These are phyloP conservation scores for Aurelia aurita DNA, from an alignment of 30 jellyfish, hydroid and myxozoan species.

Conservation along the genomic window DNA sequence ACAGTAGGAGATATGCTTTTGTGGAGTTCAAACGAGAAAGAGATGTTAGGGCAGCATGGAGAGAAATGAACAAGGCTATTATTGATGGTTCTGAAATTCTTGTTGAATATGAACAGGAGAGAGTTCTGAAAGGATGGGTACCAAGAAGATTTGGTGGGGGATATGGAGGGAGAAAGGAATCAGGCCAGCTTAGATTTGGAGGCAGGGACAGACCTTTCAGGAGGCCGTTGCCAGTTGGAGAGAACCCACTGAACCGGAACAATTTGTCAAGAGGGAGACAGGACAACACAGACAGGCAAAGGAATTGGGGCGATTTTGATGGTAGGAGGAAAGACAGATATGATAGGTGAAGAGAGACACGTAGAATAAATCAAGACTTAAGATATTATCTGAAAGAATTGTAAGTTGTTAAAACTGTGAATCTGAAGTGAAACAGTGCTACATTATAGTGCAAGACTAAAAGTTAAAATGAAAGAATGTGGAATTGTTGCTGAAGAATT, in stretches of 20 bases:
- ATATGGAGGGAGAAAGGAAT: conserved; percentile 97
- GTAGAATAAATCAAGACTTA: no score
- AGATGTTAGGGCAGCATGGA: conserved; percentile 88
- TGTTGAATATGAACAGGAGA: conserved; percentile 86
- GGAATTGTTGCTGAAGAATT: no score
- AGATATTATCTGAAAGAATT: no score
- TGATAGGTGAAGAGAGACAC: no score
- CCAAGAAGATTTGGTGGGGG: conserved; percentile 99
- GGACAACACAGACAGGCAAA: conserved; percentile 11
- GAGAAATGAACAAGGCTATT: conserved; percentile 70
- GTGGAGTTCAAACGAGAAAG: conserved; percentile 89
- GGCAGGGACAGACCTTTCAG: conserved; percentile 98
- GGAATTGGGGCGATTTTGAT: conserved; percentile 22
- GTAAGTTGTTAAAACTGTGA: no score
- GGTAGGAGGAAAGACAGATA: neutral
- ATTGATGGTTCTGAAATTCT: conserved; percentile 84
- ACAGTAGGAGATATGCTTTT: conserved; percentile 90
- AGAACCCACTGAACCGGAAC: conserved; percentile 46
- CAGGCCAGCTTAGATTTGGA: conserved; percentile 98
- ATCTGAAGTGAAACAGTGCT: no score
- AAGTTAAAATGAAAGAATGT: no score
- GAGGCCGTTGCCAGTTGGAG: conserved; percentile 85
- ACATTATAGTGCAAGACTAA: no score
- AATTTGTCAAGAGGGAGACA: neutral
- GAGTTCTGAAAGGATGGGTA: conserved; percentile 92